Evolutionary conservation across 2,888 invertebrate species (phyloP).

Genomic region (Cremastinae sp.): DNA sequence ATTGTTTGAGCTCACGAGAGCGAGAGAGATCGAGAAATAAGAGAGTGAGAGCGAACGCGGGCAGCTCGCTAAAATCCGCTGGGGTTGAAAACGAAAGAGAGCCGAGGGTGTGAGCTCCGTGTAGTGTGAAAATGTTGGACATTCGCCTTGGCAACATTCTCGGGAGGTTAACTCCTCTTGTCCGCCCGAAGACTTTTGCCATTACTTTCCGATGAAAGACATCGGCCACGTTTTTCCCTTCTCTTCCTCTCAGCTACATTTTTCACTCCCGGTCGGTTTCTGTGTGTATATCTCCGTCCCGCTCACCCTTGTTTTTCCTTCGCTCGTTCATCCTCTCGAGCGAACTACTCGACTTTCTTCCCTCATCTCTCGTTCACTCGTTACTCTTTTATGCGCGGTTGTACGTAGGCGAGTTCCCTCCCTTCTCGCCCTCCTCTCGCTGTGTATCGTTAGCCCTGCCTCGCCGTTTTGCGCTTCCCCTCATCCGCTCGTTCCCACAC

Average conservation of each 20-base stretch:
- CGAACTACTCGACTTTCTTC: conserved; percentile 39
- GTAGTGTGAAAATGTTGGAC: conserved; percentile 11
- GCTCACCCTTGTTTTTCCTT: conserved; percentile 31
- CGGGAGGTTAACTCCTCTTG: conserved; percentile 39
- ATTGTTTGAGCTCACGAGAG: not conserved
- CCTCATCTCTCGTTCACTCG: conserved; percentile 37
- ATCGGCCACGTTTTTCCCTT: conserved; percentile 49
- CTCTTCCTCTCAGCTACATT: conserved; percentile 17
- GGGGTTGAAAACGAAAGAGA: no score
- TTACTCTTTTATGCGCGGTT: conserved; percentile 35
- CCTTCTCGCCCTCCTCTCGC: conserved; percentile 46
- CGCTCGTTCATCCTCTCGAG: conserved; percentile 48
- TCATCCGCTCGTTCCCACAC: conserved; percentile 22
- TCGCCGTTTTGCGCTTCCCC: conserved; percentile 38
- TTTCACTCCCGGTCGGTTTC: conserved; percentile 13
- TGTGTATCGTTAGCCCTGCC: conserved; percentile 34
- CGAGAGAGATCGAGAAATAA: not conserved
- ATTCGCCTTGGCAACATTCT: conserved; percentile 35
- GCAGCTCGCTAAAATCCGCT: not conserved
- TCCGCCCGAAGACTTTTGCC: conserved; percentile 38
- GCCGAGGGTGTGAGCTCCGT: not conserved
- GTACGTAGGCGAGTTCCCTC: conserved; percentile 43
- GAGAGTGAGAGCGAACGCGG: not conserved
- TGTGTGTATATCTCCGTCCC: not conserved
- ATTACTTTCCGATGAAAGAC: conserved; percentile 43